Evolutionary conservation across 2,888 invertebrate genomes (phyloP), one percentile per base, ranked within the genome.

Genomic region (Drosophila antonietae): DNA sequence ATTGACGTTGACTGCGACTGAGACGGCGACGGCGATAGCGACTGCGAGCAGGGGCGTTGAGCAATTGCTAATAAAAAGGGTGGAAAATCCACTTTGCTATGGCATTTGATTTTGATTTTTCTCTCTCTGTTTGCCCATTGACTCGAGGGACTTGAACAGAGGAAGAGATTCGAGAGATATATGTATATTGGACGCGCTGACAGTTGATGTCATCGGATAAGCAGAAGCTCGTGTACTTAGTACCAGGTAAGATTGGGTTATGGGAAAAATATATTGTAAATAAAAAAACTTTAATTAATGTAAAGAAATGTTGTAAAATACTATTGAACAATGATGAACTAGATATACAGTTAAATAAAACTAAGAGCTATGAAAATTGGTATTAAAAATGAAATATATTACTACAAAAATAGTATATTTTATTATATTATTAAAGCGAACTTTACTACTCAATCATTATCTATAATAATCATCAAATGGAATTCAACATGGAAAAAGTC

Each of bases 61-160:
- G 76, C 83, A 88, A 85, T 89, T 83, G 90, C 85, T 84, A 88
- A 85, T 87, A 84, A 85, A 86, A 90, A 82, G 90, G 90, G 90
- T 90, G 91, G 91, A 90, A 90, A 91, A 90, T 88, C 89, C 88
- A 88, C 90, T 90, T 90, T 90, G 90, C 83, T 82, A 88, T 83
- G 90, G 90, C 86, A 89, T 91, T 90, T 91, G 90, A 90, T 91
- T 91, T 84, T 83, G 90, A 88, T 88, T 85, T 83, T 73, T 77
- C 59, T 76, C 78, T 75, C 78, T 75, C 70, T 68, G 73, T 87
- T 75, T 73, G 68, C 57, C 64, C 73, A 75, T 73, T 79, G 69
- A 75, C 69, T 80, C 73, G 28, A 57, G 76, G 82, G 69, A 68
- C 56, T 70, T 56, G 28, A 56, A 41, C 44, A 33, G 41, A 23